Conservation (phyloP, 2,888 invertebrate genomes). For the Drosophila subquinaria region DNA sequence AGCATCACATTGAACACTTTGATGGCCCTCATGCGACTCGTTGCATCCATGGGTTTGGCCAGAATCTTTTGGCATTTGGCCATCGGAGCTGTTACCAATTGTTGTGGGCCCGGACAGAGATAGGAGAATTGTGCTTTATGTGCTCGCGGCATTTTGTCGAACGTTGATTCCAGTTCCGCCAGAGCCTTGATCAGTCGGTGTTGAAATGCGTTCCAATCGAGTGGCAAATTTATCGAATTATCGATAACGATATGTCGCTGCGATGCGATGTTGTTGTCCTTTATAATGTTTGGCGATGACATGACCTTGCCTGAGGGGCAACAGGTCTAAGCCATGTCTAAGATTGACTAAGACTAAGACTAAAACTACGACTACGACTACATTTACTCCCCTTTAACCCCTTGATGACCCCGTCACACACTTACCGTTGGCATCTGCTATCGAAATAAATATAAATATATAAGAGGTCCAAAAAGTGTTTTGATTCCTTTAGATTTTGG, state of each 20-base stretch:
- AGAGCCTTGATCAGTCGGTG: constrained; percentile 6
- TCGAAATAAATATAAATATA: background rate
- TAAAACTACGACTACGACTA: background rate
- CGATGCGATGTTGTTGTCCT: constrained; percentile 22
- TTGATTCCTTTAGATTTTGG: constrained; percentile 18
- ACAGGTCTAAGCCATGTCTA: constrained; percentile 6
- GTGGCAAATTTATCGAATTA: background rate
- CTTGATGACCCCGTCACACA: background rate
- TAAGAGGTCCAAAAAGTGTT: constrained; percentile 11
- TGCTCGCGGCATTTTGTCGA: constrained; percentile 25
- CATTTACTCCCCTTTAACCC: background rate
- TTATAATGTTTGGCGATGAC: constrained; percentile 22
- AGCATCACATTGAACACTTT: constrained; percentile 46
- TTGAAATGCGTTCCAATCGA: constrained; percentile 8
- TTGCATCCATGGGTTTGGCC: constrained; percentile 20
- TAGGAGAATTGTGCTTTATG: constrained; percentile 3
- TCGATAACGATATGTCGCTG: constrained; percentile 5
- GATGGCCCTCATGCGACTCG: constrained; percentile 30
- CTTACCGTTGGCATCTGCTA: constrained; percentile 28
- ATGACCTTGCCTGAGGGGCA: constrained; percentile 32
- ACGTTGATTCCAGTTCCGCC: constrained; percentile 16
- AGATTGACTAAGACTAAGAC: constrained; percentile 2
- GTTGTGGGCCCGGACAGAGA: constrained; percentile 5
- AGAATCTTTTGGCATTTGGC: background rate
- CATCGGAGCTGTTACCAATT: background rate